Evolutionary conservation across 1,140 invertebrate species (phyloP), one percentile per base, ranked within the genome.

Genomic region (Drosophila repleta): DNA sequence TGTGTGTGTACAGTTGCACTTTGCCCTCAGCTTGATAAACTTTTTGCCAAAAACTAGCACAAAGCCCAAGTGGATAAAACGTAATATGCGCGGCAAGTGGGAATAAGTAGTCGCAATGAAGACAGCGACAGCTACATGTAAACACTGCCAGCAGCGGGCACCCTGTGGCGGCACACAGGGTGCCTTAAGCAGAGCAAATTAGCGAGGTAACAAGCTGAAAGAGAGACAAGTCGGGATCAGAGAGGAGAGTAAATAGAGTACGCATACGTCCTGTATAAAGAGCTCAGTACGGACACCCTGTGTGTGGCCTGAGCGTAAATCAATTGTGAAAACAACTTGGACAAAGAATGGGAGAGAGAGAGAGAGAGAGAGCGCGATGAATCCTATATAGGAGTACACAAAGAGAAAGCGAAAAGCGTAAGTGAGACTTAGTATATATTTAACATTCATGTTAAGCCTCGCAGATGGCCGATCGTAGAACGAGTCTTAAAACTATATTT

Each of bases 31-130:
- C 55, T 51, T 67, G 51, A 71, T 67, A 78, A 87, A 85, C 62
- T 81, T 81, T 79, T 75, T 58, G 62, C 29, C 63, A 82, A 81
- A 84, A 81, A 76, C 61, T 75, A 76, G 66, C 56, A 79, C 57
- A 66, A 66, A 63, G 69, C 61, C 24, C 61, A 37, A 60, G 67
- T 66, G 60, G 57, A 56, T 57, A 58, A 63, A 69, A 63, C 56
- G 58, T 58, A 20, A 51, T 51, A 56, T 61, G 48, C n/a, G 20
- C 29, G 29, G 18, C 35, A 48, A 24, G 63, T 37, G 39, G 63
- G 24, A 20, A 48, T 45, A 43, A 45, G 35, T 20, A 43, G 24
- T n/a, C 21, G 55, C 55, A 15, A 21, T 41, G 37, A 55, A 55
- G 21, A 24, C 20, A 26, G 53, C 53, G 55, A 46, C 56, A 58